Base-by-base conservation (phyloP, 2,113 vertebrate species). In the Stigmatopora argus region DNA sequence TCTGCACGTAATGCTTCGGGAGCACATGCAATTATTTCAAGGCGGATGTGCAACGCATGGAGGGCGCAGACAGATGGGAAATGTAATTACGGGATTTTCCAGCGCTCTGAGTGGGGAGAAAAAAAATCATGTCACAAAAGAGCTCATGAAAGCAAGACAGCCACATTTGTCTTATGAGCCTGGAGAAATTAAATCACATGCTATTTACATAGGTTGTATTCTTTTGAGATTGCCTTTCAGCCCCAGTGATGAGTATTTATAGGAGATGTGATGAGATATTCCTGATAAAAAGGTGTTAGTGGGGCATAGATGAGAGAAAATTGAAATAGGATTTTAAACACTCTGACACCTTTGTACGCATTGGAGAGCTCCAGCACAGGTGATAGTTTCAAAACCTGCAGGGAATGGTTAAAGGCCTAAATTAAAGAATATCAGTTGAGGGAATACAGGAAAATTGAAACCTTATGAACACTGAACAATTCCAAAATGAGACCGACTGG, bases 61-160 rank as follows among this genome's bases (percentile, higher is more conserved):
- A 62, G 77, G 9, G 70, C 65, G 70, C 47, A 74, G 81, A 83
- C 89, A 84, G 82, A 85, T 80, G 87, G 82, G 78, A 72, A 87
- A 87, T 88, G 84, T 82, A 86, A 88, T 89, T 87, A 85, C 85
- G 56, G 69, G 77, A 80, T 83, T 81, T 86, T 85, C 79, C 77
- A 56, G 70, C 63, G 80, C 83, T 78, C 64, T 14, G 9, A 72
- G 71, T 71, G 71, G 47, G 10, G 31, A 52, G 64, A 62, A 69
- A 72, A 61, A 77, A 75, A 77, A 48, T 31, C 57, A 70, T 67
- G 74, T 83, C 85, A 85, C 74, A 81, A 83, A 86, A 72, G 74
- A 83, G 76, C 73, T 83, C 77, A 84, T 71, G 75, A 77, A 78
- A 77, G 64, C 69, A 62, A 62, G 87, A 85, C 85, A 81, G 78